Evolutionary conservation across 2,888 invertebrate genomes (phyloP), one percentile per base, ranked within the genome.

Genomic region (Craniophora ligustri): DNA sequence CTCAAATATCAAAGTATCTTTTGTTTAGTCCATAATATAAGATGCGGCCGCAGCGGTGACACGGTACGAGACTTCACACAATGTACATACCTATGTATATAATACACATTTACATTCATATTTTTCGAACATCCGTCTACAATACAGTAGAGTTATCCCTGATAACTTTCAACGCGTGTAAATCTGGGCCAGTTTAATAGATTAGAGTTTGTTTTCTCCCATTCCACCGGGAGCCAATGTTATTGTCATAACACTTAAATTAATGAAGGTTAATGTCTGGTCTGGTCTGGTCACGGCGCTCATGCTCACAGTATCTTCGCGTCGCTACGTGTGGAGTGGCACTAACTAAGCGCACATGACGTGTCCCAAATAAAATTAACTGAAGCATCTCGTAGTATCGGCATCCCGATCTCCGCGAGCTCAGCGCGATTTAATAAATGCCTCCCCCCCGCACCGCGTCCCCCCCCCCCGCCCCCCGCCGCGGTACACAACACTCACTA

Each of bases 341-440:
- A 31, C 21, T n/a, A 19, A 14, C 31, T 16, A 15, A 30, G 7
- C 10, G 21, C 11, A 8, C 38, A 15, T 47, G 8, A 2, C 34
- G 34, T 41, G n/a, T 13, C 15, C 23, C 36, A 18, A 45, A 36
- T 23, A 11, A 31, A 35, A 47, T 40, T 13, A 32, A 14, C 28
- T 35, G 28, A 41, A 51, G 3, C 35, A 21, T n/a, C 6, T 2
- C n/a, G 10, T 5, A 18, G 31, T 13, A 13, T 36, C 19, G 28
- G 34, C 15, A 16, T 16, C 14, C 6, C 13, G 28, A 34, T 45
- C 11, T 19, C 7, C 28, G 36, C 18, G 32, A 28, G 31, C 21
- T 55, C 42, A 48, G 49, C 48, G 31, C 28, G 26, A 42, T 55
- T 55, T 55, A 55, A 55, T 54, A 48, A 31, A 47, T 41, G 13